phyloP scores from a whole-genome alignment of 2,113 vertebrate species.

The Abramis brama region DNA sequence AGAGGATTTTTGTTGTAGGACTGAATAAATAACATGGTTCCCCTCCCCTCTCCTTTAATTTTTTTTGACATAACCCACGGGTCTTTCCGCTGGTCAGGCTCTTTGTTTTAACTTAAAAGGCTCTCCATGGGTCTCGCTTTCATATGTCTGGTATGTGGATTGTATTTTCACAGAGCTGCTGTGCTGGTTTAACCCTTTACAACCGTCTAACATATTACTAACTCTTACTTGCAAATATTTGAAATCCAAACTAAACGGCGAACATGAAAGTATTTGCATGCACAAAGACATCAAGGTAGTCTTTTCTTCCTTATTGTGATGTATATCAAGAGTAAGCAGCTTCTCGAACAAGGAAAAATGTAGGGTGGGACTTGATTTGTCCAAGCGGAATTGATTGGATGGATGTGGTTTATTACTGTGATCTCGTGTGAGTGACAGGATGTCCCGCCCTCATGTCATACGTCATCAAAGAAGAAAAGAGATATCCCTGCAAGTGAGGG shows the following conservation, averaged over 20 bases:
- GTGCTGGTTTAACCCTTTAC: constrained; percentile 18
- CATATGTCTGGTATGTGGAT: constrained; percentile 45
- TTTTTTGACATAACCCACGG: background rate
- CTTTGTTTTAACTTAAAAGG: constrained; percentile 27
- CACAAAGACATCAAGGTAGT: background rate
- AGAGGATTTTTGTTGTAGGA: background rate
- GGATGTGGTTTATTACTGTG: too few relatives aligned
- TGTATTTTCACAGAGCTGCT: constrained; percentile 25
- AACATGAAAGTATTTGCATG: background rate
- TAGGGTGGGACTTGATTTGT: too few relatives aligned
- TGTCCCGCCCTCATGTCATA: too few relatives aligned
- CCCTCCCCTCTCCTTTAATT: too few relatives aligned
- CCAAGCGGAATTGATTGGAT: too few relatives aligned
- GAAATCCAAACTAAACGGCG: background rate
- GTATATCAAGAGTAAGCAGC: too few relatives aligned
- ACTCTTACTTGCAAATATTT: background rate
- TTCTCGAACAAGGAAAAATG: too few relatives aligned
- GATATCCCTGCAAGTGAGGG: too few relatives aligned
- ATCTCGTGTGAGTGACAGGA: too few relatives aligned
- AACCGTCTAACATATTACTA: background rate
- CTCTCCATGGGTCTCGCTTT: constrained; percentile 32
- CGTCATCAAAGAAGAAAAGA: too few relatives aligned
- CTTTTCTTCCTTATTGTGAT: too few relatives aligned
- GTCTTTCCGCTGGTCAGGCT: constrained; percentile 20
- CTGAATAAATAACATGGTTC: background rate